Conservation (phyloP, 1,140 invertebrate genomes). For the Pseudomyrmex dendroicus region DNA sequence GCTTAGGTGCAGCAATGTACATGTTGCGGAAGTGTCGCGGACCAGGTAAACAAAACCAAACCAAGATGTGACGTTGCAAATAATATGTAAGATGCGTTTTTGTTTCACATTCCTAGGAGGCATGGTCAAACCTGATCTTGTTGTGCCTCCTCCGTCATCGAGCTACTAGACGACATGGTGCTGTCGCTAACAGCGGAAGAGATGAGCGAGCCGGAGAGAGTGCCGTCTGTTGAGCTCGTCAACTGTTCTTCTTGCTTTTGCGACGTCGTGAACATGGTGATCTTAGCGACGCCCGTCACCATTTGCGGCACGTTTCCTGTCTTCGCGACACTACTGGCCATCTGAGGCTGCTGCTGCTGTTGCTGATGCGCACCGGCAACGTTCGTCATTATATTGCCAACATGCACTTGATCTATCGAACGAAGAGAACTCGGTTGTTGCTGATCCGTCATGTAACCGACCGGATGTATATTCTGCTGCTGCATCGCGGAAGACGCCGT, state of each 20-base stretch:
- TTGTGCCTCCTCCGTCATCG: slow-evolving; percentile 80
- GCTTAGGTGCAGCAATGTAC: slow-evolving; percentile 9
- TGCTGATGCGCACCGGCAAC: slow-evolving; percentile 22
- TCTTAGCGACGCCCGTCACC: slow-evolving; percentile 74
- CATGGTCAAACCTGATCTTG: slow-evolving; percentile 82
- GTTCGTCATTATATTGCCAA: slow-evolving; percentile 26
- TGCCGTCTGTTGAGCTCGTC: slow-evolving; percentile 78
- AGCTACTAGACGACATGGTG: slow-evolving; percentile 80
- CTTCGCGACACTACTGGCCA: slow-evolving; percentile 38
- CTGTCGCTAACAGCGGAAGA: slow-evolving; percentile 82
- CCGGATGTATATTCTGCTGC: slow-evolving; percentile 59
- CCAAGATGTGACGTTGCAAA: slow-evolving; percentile 63
- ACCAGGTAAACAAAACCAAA: slow-evolving; percentile 46
- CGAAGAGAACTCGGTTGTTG: slow-evolving; percentile 55
- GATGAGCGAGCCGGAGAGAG: slow-evolving; percentile 79
- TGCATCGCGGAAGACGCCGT: slow-evolving; percentile 40
- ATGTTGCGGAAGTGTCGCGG: slow-evolving; percentile 12
- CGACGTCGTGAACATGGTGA: slow-evolving; percentile 68
- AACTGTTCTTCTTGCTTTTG: slow-evolving; percentile 76
- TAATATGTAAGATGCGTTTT: slow-evolving; percentile 64
- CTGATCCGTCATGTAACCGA: slow-evolving; percentile 53
- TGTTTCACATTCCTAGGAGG: slow-evolving; percentile 74
- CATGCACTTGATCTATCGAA: slow-evolving; percentile 48
- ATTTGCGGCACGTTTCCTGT: slow-evolving; percentile 62
- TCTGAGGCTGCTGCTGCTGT: slow-evolving; percentile 18